phyloP scores from a whole-genome alignment of 2,888 invertebrate species.

The Kryphioiulus occultus region DNA sequence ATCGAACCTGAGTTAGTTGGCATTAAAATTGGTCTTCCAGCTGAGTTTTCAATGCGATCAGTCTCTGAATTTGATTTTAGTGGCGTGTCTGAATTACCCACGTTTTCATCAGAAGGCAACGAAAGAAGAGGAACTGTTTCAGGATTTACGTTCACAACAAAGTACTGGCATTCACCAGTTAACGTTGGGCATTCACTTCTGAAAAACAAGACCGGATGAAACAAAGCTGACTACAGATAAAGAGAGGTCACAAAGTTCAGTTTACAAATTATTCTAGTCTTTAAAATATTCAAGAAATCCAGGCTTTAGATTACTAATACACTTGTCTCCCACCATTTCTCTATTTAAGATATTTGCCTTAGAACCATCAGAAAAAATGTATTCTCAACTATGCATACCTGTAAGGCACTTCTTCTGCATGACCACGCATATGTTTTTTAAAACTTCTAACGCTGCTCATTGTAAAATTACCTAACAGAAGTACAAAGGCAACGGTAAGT shows the following conservation, averaged over 20 bases:
- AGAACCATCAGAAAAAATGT: neutral
- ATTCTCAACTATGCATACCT: conserved; percentile 57
- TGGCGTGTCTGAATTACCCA: neutral
- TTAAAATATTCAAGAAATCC: neutral
- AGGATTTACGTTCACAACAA: conserved; percentile 1
- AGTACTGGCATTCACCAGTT: neutral
- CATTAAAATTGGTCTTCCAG: neutral
- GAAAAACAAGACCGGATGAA: neutral
- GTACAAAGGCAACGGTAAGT: neutral
- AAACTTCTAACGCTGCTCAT: conserved; percentile 64
- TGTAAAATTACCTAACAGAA: conserved; percentile 58
- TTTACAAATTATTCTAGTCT: neutral
- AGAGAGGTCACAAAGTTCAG: neutral
- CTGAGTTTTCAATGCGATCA: neutral
- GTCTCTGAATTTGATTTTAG: neutral
- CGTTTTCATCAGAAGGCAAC: neutral
- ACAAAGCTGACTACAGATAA: neutral
- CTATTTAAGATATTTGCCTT: neutral
- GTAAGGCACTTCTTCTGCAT: conserved; percentile 65
- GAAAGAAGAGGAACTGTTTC: conserved; percentile 21
- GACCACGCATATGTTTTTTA: conserved; percentile 64
- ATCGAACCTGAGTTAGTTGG: neutral
- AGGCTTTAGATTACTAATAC: too few species aligned
- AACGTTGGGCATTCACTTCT: neutral
- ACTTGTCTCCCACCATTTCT: neutral